Evolutionary conservation across 2,113 vertebrate species (phyloP).

Genomic region (Lophotis ruficrista): DNA sequence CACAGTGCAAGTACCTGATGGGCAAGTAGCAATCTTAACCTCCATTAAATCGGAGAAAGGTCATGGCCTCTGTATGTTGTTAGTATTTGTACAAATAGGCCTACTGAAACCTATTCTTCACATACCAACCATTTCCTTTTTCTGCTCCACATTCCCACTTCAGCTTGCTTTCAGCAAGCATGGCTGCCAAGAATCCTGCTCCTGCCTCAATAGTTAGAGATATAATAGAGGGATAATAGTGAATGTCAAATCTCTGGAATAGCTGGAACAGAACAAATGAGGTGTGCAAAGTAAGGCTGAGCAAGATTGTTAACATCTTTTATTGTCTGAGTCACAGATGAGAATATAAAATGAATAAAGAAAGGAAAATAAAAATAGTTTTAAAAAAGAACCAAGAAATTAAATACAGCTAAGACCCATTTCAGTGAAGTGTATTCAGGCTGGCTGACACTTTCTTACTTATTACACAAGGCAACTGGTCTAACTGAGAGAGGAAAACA

Average conservation of each 20-base stretch:
- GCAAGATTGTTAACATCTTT: background rate
- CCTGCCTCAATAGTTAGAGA: background rate
- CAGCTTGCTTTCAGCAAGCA: background rate
- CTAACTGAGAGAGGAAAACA: background rate
- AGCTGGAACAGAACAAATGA: background rate
- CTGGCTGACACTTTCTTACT: background rate
- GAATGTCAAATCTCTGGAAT: background rate
- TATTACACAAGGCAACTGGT: fast-evolving
- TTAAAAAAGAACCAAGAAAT: background rate
- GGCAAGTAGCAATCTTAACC: background rate
- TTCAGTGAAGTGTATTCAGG: background rate
- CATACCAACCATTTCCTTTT: background rate
- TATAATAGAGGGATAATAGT: background rate
- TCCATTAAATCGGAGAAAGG: background rate
- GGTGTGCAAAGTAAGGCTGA: background rate
- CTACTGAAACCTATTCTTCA: background rate
- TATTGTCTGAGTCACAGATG: background rate
- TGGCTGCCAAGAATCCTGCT: background rate
- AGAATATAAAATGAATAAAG: background rate
- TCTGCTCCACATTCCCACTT: background rate
- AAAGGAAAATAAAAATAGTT: background rate
- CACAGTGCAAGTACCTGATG: background rate
- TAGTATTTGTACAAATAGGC: background rate
- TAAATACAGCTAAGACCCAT: background rate
- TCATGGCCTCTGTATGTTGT: background rate